Percentiles rank a stretch among this genome's conserved stretches.
Evolutionary conservation across 2,797 vertebrate species (phyloP).

Genomic region (Sebastes cheni): DNA sequence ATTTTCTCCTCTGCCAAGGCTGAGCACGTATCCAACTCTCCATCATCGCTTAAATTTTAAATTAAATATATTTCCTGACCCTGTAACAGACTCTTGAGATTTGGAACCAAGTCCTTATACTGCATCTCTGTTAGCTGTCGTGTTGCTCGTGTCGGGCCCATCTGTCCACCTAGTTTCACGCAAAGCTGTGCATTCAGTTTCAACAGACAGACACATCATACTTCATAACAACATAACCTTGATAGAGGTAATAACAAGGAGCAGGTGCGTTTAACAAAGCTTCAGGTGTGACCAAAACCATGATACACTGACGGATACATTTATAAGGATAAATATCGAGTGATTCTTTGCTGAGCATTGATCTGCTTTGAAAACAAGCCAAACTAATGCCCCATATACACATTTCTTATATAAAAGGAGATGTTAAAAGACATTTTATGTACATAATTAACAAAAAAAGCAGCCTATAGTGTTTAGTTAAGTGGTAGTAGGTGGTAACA

Average conservation of each 20-base stretch:
- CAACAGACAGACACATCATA: constrained; percentile 33
- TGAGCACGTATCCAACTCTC: not conserved
- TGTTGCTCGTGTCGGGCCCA: not conserved
- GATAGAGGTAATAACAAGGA: constrained; percentile 4
- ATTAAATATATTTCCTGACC: constrained; percentile 21
- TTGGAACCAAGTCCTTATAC: not conserved
- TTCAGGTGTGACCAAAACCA: constrained; percentile 7
- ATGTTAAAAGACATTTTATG: not conserved
- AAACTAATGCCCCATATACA: not conserved
- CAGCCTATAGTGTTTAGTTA: not conserved
- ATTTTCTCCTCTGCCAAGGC: constrained; percentile 11
- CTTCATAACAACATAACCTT: constrained; percentile 24
- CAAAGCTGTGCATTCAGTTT: constrained; percentile 7
- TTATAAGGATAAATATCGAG: not conserved
- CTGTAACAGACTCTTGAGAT: not conserved
- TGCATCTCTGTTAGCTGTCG: not conserved
- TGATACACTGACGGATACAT: not conserved
- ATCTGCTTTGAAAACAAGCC: not conserved
- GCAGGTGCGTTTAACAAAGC: constrained; percentile 11
- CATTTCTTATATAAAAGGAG: not conserved
- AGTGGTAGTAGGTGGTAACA: not conserved
- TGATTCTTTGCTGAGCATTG: not conserved
- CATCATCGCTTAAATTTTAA: not conserved
- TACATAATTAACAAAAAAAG: not conserved
- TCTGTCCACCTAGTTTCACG: constrained; percentile 18